phyloP scores from a whole-genome alignment of 2,113 vertebrate species.

The Carassius carassius region DNA sequence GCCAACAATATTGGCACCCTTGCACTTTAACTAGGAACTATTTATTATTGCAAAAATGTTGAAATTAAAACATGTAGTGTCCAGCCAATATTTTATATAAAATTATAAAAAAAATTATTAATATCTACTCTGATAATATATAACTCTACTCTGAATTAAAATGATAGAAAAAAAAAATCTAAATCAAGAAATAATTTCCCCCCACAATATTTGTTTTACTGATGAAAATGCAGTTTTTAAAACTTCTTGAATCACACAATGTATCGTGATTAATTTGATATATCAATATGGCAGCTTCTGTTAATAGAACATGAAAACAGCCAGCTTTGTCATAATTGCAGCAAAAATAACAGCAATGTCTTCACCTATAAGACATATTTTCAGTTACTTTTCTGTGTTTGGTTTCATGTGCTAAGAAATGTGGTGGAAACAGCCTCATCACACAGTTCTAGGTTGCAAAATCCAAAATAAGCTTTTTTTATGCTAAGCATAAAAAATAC shows the following conservation, averaged over 20 bases:
- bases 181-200: no score
- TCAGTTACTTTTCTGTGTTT: not conserved
- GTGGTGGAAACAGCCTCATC: not conserved
- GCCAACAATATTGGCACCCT: not conserved
- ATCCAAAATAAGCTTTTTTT: not conserved
- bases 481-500: not conserved
- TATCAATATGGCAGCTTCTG: not conserved
- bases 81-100: not conserved
- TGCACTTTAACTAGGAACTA: not conserved
- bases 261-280: not conserved
- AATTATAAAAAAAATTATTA: no score
- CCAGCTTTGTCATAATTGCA: not conserved
- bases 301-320: not conserved
- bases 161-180: no score
- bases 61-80: not conserved
- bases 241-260: not conserved
- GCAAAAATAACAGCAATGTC: not conserved
- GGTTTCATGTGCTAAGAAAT: not conserved
- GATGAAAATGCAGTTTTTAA: no score
- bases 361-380: not conserved
- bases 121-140: no score
- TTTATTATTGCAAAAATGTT: not conserved
- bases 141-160: no score
- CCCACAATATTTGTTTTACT: no score
- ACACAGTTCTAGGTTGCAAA: not conserved